Percentiles rank a stretch among this genome's conserved stretches.
These are phyloP conservation scores for Callospermophilus lateralis DNA, from an alignment of 2,113 vertebrate genomes.

Conservation along the genomic window DNA sequence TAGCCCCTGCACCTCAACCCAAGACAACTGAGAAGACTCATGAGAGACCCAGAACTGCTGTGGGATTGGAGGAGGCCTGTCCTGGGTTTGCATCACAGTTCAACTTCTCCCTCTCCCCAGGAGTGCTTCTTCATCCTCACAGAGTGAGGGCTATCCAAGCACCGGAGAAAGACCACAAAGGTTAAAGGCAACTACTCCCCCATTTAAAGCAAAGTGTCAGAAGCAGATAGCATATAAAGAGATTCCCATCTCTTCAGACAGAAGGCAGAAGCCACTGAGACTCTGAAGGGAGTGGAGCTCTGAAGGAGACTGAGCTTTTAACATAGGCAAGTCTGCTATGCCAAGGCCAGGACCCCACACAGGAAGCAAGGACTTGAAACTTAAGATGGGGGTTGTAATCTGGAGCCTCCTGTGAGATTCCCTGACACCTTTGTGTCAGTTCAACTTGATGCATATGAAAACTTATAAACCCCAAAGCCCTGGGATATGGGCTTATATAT, in stretches of 20 bases:
- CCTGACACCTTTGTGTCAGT: background rate
- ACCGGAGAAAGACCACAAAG: background rate
- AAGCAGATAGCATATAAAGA: background rate
- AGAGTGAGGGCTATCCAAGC: background rate
- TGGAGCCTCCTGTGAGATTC: background rate
- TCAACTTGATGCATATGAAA: background rate
- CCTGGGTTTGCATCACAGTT: accelerated
- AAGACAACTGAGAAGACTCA: background rate
- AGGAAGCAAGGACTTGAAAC: background rate
- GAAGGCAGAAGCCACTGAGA: background rate
- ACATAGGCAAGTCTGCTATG: background rate
- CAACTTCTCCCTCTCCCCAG: background rate
- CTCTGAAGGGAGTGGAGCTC: background rate
- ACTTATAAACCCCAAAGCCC: background rate
- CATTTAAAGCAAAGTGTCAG: background rate
- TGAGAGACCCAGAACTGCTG: accelerated
- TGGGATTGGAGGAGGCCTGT: background rate
- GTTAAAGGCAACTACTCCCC: background rate
- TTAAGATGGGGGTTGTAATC: background rate
- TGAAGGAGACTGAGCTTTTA: background rate
- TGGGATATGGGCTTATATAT: background rate
- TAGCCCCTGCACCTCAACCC: background rate
- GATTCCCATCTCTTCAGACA: background rate
- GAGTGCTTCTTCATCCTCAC: accelerated
- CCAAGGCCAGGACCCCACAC: background rate